Base-by-base conservation (phyloP, 2,113 vertebrate species). In the Puntigrus tetrazona region DNA sequence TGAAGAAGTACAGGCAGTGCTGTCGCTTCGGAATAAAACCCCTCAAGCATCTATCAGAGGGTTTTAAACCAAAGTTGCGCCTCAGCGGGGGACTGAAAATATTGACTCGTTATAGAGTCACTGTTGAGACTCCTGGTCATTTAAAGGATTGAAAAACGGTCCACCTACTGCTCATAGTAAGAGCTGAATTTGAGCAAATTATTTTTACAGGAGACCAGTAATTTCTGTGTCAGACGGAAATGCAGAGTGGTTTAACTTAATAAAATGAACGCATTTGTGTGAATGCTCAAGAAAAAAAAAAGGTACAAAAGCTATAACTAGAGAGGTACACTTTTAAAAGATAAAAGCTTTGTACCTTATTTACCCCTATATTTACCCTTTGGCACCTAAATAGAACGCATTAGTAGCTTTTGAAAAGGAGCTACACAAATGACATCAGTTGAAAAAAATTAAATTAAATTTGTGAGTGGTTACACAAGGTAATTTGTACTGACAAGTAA, bases 61-160 rank as follows among this genome's bases (percentile, higher is more conserved):
- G 50, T 90, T 92, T 95, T 96, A 95, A 95, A 94, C 94, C 95
- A 95, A 95, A 94, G 93, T 92, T 94, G 94, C 93, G 90, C 89
- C 93, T 94, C 93, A 94, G 94, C 94, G 90, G 91, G 94, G 95
- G 94, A 92, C 89, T 88, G 90, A 88, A 89, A 90, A 89, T 92
- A 93, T 92, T 91, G 92, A 93, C 94, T 94, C 93, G 90, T 94
- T 94, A 94, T 93, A 93, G 93, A 95, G 92, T 86, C 86, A 93
- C 89, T 29, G 89, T 73, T 85, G 90, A 92, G 94, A 94, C 89
- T 88, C 90, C 67, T 84, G 61, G 25, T 84, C 38, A 55, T 57
- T 25, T 67, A 65, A 52, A 31, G 73, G 43, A 31, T 52, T 76
- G 45, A 31, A 76, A 52, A 72, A 72, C 69, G 69, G 69, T 25